Percentiles rank a stretch among this genome's conserved stretches.
These are phyloP conservation scores for Mesitornis unicolor DNA, from an alignment of 2,113 vertebrate genomes.

Conservation along the genomic window DNA sequence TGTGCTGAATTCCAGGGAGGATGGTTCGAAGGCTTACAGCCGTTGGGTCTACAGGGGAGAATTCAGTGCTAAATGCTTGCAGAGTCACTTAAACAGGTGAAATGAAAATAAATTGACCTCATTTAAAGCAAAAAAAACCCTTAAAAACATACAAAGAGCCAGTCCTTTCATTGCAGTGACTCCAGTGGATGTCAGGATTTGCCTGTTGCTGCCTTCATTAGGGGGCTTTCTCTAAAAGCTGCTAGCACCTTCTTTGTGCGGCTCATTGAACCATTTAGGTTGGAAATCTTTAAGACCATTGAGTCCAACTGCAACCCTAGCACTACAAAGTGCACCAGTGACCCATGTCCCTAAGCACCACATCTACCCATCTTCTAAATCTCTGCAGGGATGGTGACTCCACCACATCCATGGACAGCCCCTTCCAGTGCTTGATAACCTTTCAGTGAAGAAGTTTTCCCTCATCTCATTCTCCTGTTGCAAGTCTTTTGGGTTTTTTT, in stretches of 20 bases:
- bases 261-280: too few relatives aligned
- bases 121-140: neutral
- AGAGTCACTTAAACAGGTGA: neutral
- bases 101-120: neutral
- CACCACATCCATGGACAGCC: too few relatives aligned
- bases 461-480: neutral
- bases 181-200: neutral
- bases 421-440: too few relatives aligned
- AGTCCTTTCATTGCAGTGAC: neutral
- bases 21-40: neutral
- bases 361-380: too few relatives aligned
- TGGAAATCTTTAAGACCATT: too few relatives aligned
- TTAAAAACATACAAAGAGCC: neutral
- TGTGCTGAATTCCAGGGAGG: neutral
- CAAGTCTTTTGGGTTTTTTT: neutral
- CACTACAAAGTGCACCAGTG: too few relatives aligned
- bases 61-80: neutral
- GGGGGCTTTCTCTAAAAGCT: neutral
- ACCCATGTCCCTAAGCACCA: too few relatives aligned
- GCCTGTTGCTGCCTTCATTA: neutral
- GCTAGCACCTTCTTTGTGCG: fast-evolving
- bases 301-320: too few relatives aligned
- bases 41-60: neutral
- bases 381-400: too few relatives aligned
- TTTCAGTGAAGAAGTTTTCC: too few relatives aligned